A percentile compares a stretch with the other conserved stretches of the same genome.
These are phyloP conservation scores for Anoplius nigerrimus DNA, from an alignment of 2,888 invertebrate species.

Conservation along the genomic window DNA sequence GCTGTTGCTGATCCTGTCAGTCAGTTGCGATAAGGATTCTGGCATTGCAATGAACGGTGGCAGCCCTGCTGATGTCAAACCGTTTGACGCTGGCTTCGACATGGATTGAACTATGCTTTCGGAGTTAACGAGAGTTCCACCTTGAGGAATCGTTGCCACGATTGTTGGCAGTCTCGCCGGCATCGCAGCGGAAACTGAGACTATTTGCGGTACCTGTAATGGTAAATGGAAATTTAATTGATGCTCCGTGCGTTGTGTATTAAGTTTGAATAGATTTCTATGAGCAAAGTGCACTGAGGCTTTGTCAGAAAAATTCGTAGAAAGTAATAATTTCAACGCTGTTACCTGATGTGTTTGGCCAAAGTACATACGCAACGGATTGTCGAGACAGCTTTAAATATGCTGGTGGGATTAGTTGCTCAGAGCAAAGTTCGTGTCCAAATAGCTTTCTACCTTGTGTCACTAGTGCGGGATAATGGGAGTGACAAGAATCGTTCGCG, in stretches of 20 bases:
- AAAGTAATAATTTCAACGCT: too few species aligned
- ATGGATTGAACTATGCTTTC: conserved; percentile 1
- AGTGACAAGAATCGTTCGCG: too few species aligned
- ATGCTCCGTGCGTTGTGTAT: not conserved
- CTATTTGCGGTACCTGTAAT: conserved; percentile 43
- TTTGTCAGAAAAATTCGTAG: too few species aligned
- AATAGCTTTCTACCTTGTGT: too few species aligned
- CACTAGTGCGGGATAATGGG: too few species aligned
- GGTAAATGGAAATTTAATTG: not conserved
- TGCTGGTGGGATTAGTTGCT: too few species aligned
- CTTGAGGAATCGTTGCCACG: conserved; percentile 59
- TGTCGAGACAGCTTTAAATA: too few species aligned
- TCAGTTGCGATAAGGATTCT: conserved; percentile 65
- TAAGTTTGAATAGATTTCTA: too few species aligned
- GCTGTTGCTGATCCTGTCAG: conserved; percentile 68
- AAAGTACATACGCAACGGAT: too few species aligned
- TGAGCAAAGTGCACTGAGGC: too few species aligned
- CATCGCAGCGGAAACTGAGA: conserved; percentile 33
- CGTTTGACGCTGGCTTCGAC: conserved; percentile 21
- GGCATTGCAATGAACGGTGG: conserved; percentile 72
- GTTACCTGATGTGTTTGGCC: too few species aligned
- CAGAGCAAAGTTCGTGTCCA: too few species aligned
- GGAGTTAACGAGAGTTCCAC: conserved; percentile 42
- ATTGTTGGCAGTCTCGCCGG: conserved; percentile 56
- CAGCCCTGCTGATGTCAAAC: conserved; percentile 46